Conservation (phyloP, 2,113 vertebrate genomes). For the Tachysurus fulvidraco region DNA sequence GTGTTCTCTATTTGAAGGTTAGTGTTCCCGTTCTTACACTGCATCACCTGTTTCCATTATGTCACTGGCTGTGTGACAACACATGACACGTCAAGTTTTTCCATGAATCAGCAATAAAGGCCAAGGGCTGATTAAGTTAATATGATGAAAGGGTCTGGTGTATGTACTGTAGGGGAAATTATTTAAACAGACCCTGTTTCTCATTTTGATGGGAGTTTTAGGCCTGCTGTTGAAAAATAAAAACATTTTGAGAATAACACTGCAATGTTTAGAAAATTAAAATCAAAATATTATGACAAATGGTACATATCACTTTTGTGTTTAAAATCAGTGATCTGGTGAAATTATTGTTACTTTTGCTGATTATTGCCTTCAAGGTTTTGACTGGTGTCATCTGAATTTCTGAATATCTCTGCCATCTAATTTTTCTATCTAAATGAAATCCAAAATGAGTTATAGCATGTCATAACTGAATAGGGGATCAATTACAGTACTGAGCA, state of each 20-base stretch:
- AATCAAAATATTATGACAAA: background rate
- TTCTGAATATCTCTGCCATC: no score
- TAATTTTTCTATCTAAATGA: background rate
- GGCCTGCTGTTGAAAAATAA: background rate
- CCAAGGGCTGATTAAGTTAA: background rate
- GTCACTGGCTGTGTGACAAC: conserved; percentile 31
- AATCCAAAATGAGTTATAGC: background rate
- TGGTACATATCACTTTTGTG: background rate
- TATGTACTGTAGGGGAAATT: background rate
- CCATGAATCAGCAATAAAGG: conserved; percentile 28
- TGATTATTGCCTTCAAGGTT: background rate
- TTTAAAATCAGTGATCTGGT: background rate
- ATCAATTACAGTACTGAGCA: background rate
- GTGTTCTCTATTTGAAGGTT: background rate
- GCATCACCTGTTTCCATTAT: conserved; percentile 38
- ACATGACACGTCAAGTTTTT: conserved; percentile 24
- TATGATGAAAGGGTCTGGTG: background rate
- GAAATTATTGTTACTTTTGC: background rate
- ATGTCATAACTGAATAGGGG: background rate
- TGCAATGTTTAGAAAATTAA: background rate
- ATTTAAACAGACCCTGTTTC: background rate
- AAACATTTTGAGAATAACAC: no score
- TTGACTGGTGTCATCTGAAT: no score
- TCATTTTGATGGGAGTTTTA: background rate
- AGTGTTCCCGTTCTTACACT: conserved; percentile 5